Evolutionary conservation across 2,797 vertebrate species (phyloP).

Genomic region (Aselliscus stoliczkanus): DNA sequence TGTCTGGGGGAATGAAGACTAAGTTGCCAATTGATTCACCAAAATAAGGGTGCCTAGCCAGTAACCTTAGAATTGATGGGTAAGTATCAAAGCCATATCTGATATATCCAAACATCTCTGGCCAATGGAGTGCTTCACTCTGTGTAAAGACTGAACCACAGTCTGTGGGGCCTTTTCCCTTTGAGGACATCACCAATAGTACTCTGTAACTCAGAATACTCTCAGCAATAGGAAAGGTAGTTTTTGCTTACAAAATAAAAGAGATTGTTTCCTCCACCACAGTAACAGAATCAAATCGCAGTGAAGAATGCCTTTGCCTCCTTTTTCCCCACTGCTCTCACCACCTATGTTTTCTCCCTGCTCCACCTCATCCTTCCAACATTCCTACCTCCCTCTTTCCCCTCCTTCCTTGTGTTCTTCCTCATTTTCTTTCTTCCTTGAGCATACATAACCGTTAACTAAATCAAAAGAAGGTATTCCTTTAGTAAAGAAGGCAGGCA

Average conservation of each 20-base stretch:
- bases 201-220: neutral
- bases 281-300: neutral
- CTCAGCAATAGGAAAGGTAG: neutral
- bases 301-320: neutral
- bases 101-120: neutral
- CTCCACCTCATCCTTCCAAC: neutral
- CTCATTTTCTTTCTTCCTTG: neutral
- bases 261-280: neutral
- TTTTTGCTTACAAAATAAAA: neutral
- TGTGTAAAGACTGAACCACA: too few species aligned
- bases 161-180: neutral
- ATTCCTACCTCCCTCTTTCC: neutral
- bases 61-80: neutral
- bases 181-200: neutral
- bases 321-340: neutral
- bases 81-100: neutral
- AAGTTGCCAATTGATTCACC: neutral
- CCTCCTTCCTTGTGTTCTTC: neutral
- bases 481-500: conserved; percentile 9
- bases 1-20: neutral
- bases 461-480: neutral
- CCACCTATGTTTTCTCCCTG: neutral
- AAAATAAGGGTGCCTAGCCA: neutral
- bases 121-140: neutral
- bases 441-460: neutral